phyloP scores from a whole-genome alignment of 2,113 vertebrate species.

The Prinia subflava region DNA sequence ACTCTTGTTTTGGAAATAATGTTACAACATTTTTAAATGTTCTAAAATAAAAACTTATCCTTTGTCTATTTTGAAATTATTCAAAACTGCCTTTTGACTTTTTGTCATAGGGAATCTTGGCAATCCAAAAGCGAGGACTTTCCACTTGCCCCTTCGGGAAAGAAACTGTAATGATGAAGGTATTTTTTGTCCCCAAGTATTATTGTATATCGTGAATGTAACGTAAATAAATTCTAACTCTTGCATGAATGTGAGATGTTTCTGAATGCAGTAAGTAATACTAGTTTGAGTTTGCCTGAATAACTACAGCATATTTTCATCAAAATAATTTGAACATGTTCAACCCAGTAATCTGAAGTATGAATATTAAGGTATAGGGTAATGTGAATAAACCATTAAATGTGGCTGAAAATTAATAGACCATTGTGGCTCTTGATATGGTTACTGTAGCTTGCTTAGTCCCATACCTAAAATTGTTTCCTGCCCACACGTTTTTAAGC shows the following conservation, averaged over 20 bases:
- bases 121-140: slow-evolving; percentile 43
- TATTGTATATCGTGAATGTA: neutral
- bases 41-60: neutral
- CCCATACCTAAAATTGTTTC: neutral
- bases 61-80: neutral
- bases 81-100: neutral
- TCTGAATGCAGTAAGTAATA: neutral
- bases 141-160: slow-evolving; percentile 63
- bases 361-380: neutral
- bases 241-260: neutral
- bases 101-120: slow-evolving; percentile 62
- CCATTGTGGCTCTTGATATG: neutral
- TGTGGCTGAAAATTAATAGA: neutral
- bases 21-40: neutral
- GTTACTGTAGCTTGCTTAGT: neutral
- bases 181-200: slow-evolving; percentile 46
- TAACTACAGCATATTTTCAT: neutral
- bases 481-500: neutral
- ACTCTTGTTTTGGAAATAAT: neutral
- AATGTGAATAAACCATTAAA: neutral
- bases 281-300: neutral
- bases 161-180: slow-evolving; percentile 69
- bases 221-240: neutral
- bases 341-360: neutral
- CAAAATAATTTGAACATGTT: neutral